Base-by-base conservation (phyloP, 2,888 invertebrate species). In the Balanococcus diminutus region DNA sequence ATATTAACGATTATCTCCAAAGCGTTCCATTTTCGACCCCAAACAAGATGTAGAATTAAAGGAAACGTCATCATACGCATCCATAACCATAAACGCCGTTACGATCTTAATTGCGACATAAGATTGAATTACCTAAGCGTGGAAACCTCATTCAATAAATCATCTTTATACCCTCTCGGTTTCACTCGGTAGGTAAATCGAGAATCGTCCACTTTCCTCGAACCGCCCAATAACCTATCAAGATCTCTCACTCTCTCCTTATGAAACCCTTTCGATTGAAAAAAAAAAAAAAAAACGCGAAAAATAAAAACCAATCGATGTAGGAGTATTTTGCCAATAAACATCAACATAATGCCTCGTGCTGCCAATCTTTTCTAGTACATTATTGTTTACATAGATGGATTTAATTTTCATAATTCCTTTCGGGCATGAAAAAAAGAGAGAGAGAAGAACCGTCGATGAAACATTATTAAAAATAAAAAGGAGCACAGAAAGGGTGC, bases 381-480 rank as follows among this genome's bases (percentile, higher is more conserved):
- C 36, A 8, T 67, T 81, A n/a, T 83, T 56, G 31, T 31, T 56
- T 31, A 83, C 83, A 46, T 83, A 22, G 56, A 83, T 83, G 83
- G 22, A 83, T 83, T 83, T 83, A 83, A 83, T 83, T 83, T 83
- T 83, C 83, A 83, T 83, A 83, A 83, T 83, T 83, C 56, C 61
- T 83, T 83, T 31, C n/a, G 56, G 22, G 56, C 19, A 19, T 5
- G 6, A 14, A 22, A 39, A 42, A 82, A 82, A 82, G 25, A 82
- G 4, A 31, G 25, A 19, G 67, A 28, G 22, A 67, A 67, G 28
- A 67, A n/a, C n/a, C n/a, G 16, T 67, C 67, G 67, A 56, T 22
- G 56, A 56, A 56, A 56, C 56, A 19, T 56, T 56, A 56, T 22
- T 56, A 56, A 56, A 56, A 56, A 9, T 22, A 56, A 19, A 51